Evolutionary conservation across 2,888 invertebrate genomes (phyloP).

Genomic region (Chydorus sphaericus): DNA sequence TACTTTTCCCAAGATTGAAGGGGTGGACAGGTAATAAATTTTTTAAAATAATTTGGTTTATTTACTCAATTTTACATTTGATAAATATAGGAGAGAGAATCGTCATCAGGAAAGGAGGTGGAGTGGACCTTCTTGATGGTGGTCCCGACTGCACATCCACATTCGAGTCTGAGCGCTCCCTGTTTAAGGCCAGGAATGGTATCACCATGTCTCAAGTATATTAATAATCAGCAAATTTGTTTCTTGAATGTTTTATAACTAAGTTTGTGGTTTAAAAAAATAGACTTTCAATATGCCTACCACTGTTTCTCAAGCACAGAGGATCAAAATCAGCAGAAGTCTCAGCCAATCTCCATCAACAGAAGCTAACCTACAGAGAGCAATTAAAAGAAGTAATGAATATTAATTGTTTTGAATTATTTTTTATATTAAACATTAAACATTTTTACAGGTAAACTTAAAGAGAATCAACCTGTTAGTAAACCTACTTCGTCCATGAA

Average conservation of each 20-base stretch:
- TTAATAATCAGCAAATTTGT: too few species aligned
- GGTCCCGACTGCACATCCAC: neutral
- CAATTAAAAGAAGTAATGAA: neutral
- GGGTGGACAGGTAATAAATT: neutral
- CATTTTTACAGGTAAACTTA: too few species aligned
- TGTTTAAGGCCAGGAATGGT: neutral
- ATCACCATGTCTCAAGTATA: neutral
- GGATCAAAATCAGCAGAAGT: neutral
- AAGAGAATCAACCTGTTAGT: too few species aligned
- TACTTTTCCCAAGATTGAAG: slow-evolving; percentile 1
- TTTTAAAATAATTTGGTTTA: neutral
- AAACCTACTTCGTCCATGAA: too few species aligned
- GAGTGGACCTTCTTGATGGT: neutral
- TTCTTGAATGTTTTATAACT: neutral
- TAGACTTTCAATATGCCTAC: neutral
- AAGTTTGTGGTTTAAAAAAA: neutral
- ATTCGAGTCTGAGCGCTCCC: neutral
- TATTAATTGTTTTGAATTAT: too few species aligned
- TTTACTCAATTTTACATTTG: neutral
- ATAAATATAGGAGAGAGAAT: neutral
- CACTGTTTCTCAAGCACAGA: neutral
- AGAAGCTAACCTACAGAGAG: neutral
- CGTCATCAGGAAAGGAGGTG: neutral
- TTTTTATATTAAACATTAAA: too few species aligned
- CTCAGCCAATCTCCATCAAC: neutral